phyloP scores from a whole-genome alignment of 2,113 vertebrate species.

The Zeus faber region DNA sequence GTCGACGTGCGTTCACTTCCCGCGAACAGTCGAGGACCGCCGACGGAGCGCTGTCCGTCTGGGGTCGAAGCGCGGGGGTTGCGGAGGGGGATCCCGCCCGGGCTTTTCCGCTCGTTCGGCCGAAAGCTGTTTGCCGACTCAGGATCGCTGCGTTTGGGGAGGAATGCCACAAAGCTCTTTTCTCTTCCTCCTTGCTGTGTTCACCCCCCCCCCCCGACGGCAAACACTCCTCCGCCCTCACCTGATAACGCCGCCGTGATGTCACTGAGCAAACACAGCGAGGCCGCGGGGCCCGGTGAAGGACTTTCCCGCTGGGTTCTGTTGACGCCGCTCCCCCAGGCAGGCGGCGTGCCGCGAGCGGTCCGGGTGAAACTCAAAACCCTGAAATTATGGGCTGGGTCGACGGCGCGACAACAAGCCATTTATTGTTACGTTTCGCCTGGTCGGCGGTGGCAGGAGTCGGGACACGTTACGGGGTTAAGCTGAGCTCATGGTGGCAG shows the following conservation, averaged over 20 bases:
- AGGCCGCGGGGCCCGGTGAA: conserved; percentile 23
- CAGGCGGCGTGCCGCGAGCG: conserved; percentile 37
- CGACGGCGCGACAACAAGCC: conserved; percentile 31
- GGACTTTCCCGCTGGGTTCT: conserved; percentile 29
- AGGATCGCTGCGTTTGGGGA: too few relatives aligned
- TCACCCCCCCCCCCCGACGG: conserved; percentile 23
- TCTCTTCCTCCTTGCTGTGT: conserved; percentile 9
- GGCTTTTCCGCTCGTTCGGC: too few relatives aligned
- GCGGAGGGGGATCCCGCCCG: too few relatives aligned
- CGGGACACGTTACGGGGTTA: too few relatives aligned
- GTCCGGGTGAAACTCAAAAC: conserved; percentile 38
- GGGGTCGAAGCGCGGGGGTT: too few relatives aligned
- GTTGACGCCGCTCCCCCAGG: conserved; percentile 14
- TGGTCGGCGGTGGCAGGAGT: too few relatives aligned
- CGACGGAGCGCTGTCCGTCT: too few relatives aligned
- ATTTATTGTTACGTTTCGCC: conserved; percentile 14
- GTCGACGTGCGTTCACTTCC: too few relatives aligned
- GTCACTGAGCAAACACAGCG: conserved; percentile 45
- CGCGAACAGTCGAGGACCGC: too few relatives aligned
- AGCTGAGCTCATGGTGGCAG: too few relatives aligned
- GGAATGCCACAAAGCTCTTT: too few relatives aligned
- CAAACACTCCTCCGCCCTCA: conserved; percentile 48
- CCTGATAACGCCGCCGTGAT: conserved; percentile 32
- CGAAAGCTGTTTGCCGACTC: too few relatives aligned
- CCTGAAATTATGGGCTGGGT: conserved; percentile 25